These are phyloP conservation scores for Cavia aperea DNA, from an alignment of 2,113 vertebrate species.

Conservation along the genomic window DNA sequence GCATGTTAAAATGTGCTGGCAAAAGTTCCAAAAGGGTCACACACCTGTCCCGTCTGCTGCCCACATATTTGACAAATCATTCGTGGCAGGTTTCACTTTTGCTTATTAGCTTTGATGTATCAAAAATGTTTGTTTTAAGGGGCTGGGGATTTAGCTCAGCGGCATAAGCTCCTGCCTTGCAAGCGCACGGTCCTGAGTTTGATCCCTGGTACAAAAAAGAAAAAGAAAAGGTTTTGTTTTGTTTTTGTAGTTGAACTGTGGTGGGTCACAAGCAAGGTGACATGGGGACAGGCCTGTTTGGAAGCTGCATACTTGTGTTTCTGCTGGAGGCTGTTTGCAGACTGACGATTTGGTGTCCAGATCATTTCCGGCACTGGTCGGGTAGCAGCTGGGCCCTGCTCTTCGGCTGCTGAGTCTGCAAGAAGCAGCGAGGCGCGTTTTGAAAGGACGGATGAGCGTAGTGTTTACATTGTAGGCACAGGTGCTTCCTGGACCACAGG, in stretches of 20 bases:
- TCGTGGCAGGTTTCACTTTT: background rate
- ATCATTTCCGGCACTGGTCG: background rate
- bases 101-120: background rate
- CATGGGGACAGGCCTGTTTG: background rate
- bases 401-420: background rate
- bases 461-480: background rate
- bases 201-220: too few species aligned
- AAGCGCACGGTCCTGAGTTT: too few species aligned
- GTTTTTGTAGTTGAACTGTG: background rate
- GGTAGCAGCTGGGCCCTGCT: background rate
- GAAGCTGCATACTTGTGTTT: background rate
- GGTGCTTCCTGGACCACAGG: background rate
- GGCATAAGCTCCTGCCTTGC: too few species aligned
- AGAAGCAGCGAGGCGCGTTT: background rate
- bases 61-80: background rate
- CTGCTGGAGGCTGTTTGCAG: background rate
- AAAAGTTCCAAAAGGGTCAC: background rate
- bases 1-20: conserved; percentile 19
- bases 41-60: background rate
- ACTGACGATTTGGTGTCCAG: background rate
- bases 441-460: background rate
- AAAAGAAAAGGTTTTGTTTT: background rate
- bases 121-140: background rate
- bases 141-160: too few species aligned
- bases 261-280: background rate